A percentile compares a stretch with the other conserved stretches of the same genome.
Evolutionary conservation across 2,113 vertebrate species (phyloP).

Genomic region (Calyptomena viridis): DNA sequence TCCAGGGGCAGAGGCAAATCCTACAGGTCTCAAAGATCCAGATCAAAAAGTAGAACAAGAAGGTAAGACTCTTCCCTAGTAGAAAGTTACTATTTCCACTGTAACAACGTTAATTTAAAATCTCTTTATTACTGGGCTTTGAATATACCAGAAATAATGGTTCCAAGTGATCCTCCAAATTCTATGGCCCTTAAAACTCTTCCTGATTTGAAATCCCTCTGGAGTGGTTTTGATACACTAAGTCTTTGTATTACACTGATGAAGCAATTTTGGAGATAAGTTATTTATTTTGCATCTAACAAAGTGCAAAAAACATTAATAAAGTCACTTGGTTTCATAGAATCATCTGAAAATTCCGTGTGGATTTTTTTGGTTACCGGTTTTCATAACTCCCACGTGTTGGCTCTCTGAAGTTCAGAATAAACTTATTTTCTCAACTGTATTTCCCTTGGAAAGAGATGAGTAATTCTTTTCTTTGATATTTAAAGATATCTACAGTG

Average conservation of each 20-base stretch:
- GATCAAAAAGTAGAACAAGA: slow-evolving; percentile 85
- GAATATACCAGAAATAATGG: not conserved
- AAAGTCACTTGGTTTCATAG: not conserved
- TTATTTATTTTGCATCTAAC: not conserved
- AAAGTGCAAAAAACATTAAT: not conserved
- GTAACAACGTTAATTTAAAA: not conserved
- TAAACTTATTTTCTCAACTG: not conserved
- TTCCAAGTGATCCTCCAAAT: not conserved
- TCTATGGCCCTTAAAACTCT: not conserved
- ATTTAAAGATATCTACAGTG: not conserved
- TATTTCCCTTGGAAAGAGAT: not conserved
- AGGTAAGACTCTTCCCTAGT: slow-evolving; percentile 75
- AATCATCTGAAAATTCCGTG: not conserved
- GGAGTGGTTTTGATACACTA: not conserved
- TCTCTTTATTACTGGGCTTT: not conserved
- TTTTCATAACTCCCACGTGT: not conserved
- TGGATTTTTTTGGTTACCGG: not conserved
- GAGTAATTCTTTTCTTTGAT: not conserved
- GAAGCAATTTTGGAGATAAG: not conserved
- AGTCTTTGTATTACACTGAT: not conserved
- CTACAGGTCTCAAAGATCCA: slow-evolving; percentile 84
- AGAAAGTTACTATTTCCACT: not conserved
- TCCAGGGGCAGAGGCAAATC: slow-evolving; percentile 85
- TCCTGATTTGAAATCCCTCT: not conserved
- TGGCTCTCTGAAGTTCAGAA: not conserved